Conservation (phyloP, 2,113 vertebrate genomes). For the Stictonetta naevosa region DNA sequence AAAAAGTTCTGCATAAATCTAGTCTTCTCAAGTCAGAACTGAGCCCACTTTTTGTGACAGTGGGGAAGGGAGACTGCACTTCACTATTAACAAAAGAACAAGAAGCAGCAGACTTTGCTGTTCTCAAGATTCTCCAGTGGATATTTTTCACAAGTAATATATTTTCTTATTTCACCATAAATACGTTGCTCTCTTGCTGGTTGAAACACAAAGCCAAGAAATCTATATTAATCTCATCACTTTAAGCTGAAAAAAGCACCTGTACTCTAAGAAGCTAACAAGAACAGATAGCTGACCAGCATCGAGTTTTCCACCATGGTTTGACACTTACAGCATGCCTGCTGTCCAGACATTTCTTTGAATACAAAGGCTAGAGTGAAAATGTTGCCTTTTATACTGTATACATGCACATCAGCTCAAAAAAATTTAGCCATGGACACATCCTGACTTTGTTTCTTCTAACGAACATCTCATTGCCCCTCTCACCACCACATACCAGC, state of each 20-base stretch:
- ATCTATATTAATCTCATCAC: neutral
- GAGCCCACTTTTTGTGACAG: neutral
- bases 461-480: neutral
- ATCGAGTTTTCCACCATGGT: neutral
- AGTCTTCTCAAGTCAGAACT: neutral
- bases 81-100: neutral
- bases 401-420: neutral
- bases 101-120: neutral
- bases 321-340: neutral
- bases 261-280: neutral
- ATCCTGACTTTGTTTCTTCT: neutral
- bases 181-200: neutral
- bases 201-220: neutral
- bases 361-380: neutral
- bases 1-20: neutral
- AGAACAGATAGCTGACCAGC: neutral
- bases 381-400: neutral
- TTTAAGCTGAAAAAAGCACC: neutral
- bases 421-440: neutral
- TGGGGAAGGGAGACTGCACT: neutral
- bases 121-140: neutral
- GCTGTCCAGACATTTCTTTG: neutral
- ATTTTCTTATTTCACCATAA: slow-evolving; percentile 2
- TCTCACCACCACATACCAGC: neutral
- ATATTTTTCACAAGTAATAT: neutral